Percentiles rank a stretch among this genome's conserved stretches.
Evolutionary conservation across 2,888 invertebrate species (phyloP).

Genomic region (Trissolcus japonicus): DNA sequence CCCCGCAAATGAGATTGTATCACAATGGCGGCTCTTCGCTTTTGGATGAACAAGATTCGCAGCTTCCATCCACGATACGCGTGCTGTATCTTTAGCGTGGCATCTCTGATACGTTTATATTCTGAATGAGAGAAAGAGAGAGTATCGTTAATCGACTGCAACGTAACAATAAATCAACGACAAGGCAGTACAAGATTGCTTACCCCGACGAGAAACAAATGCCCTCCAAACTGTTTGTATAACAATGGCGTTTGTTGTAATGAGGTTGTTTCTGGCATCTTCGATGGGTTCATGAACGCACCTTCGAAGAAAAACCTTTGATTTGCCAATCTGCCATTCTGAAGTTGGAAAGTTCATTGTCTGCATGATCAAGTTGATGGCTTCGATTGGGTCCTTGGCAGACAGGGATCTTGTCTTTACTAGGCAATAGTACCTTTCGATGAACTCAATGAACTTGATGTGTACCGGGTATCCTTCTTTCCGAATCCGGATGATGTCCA

Average conservation of each 20-base stretch:
- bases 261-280: slow-evolving; percentile 84
- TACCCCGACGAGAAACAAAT: slow-evolving; percentile 80
- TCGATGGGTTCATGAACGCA: slow-evolving; percentile 91
- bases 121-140: slow-evolving; percentile 72
- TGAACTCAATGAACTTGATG: slow-evolving; percentile 86
- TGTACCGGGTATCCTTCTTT: slow-evolving; percentile 94
- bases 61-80: slow-evolving; percentile 91
- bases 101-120: slow-evolving; percentile 81
- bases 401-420: slow-evolving; percentile 60
- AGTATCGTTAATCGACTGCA: too few relatives aligned
- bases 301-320: slow-evolving; percentile 89
- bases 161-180: too few relatives aligned
- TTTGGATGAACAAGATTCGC: slow-evolving; percentile 86
- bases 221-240: slow-evolving; percentile 88
- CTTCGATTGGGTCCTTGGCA: slow-evolving; percentile 73
- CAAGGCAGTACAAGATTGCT: too few relatives aligned
- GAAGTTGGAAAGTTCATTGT: slow-evolving; percentile 82
- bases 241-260: slow-evolving; percentile 83
- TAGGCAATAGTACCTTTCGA: slow-evolving; percentile 86
- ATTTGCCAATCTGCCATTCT: slow-evolving; percentile 93
- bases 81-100: slow-evolving; percentile 87
- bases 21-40: slow-evolving; percentile 89
- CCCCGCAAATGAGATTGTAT: slow-evolving; percentile 92
- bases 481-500: slow-evolving; percentile 93
- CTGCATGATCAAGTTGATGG: slow-evolving; percentile 79